phyloP scores from a whole-genome alignment of 2,113 vertebrate genomes.

The Siphamia tubifer region DNA sequence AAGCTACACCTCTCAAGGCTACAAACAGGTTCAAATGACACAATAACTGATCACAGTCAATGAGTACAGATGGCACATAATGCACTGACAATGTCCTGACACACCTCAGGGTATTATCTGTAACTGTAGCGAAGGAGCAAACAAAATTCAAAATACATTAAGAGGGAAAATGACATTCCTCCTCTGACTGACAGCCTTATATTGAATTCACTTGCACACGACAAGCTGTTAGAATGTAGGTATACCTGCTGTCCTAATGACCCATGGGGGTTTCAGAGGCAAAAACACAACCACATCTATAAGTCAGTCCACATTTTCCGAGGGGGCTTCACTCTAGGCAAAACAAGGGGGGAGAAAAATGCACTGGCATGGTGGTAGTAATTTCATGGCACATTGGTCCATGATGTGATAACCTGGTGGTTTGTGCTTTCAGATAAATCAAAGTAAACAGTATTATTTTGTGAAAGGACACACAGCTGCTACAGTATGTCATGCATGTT shows the following conservation, averaged over 20 bases:
- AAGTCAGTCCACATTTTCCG: constrained; percentile 1
- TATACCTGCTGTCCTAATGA: background rate
- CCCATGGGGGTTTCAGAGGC: background rate
- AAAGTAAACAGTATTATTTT: constrained; percentile 10
- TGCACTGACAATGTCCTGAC: background rate
- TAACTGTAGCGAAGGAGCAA: background rate
- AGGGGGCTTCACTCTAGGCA: background rate
- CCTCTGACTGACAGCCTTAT: constrained; percentile 8
- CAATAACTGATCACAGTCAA: background rate
- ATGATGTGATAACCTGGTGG: constrained; percentile 11
- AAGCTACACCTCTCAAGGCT: constrained; percentile 1
- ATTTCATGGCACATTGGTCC: constrained; percentile 58
- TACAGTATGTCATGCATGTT: background rate
- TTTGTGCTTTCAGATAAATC: constrained; percentile 28
- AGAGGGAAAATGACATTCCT: constrained; percentile 12
- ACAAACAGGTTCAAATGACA: constrained; percentile 1
- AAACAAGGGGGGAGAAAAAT: background rate
- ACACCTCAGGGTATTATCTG: background rate
- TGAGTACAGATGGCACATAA: background rate
- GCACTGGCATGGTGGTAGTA: constrained; percentile 20
- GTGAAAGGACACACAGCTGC: background rate
- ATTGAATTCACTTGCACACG: constrained; percentile 9
- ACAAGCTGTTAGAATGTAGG: background rate
- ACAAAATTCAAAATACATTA: constrained; percentile 7
- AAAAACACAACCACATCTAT: background rate